Percentiles rank a stretch among this genome's conserved stretches.
phyloP scores from a whole-genome alignment of 2,888 invertebrate genomes.

The Empis livida region DNA sequence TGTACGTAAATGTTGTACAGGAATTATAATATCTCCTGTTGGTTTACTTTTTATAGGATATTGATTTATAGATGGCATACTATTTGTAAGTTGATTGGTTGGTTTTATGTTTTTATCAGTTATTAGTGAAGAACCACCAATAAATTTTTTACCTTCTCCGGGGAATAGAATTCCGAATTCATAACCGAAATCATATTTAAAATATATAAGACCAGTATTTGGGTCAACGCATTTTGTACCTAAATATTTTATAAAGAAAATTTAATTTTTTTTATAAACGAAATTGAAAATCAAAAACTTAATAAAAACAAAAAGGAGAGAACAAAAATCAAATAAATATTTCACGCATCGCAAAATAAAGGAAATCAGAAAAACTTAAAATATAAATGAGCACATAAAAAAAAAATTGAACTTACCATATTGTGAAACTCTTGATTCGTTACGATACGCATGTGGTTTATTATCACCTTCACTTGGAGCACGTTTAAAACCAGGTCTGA shows the following conservation, averaged over 20 bases:
- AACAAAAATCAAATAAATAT: too few species aligned
- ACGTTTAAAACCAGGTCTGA: conserved; percentile 31
- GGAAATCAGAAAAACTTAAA: too few species aligned
- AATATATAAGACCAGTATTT: conserved; percentile 62
- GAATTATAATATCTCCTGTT: conserved; percentile 48
- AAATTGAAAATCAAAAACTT: too few species aligned
- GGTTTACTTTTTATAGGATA: conserved; percentile 27
- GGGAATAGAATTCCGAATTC: conserved; percentile 63
- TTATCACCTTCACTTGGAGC: conserved; percentile 36
- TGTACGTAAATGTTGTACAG: conserved; percentile 52
- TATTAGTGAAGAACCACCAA: conserved; percentile 29
- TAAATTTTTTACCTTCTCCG: conserved; percentile 44
- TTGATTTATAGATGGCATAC: conserved; percentile 1
- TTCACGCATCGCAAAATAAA: too few species aligned
- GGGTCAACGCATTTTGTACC: conserved; percentile 66
- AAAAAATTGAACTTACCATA: conserved; percentile 44
- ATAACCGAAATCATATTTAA: conserved; percentile 71
- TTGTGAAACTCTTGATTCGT: conserved; percentile 55
- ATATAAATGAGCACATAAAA: too few species aligned
- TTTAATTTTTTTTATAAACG: too few species aligned
- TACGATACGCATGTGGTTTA: conserved; percentile 53
- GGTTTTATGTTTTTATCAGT: conserved; percentile 12
- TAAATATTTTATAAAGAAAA: conserved; percentile 20
- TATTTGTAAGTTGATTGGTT: conserved; percentile 7
- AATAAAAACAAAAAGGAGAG: too few species aligned